Conservation (phyloP, 2,888 invertebrate genomes). For the Maniola hyperantus region DNA sequence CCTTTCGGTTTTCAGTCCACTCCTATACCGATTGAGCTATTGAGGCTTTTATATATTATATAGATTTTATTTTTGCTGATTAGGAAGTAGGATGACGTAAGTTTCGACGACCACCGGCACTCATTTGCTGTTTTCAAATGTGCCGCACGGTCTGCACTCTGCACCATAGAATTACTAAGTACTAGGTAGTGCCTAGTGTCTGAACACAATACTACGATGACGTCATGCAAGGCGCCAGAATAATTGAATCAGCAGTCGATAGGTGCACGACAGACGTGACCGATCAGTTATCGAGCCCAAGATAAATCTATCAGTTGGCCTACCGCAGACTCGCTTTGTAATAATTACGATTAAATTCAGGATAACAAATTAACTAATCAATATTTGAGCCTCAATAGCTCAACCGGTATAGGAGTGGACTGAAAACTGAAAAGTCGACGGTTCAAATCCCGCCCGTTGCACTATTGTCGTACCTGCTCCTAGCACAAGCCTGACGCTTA, state of each 20-base stretch:
- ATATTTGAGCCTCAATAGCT: too few species aligned
- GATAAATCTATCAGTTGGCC: slow-evolving; percentile 65
- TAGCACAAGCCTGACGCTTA: too few species aligned
- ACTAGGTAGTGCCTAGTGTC: slow-evolving; percentile 60
- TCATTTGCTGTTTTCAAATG: slow-evolving; percentile 38
- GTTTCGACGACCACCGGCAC: not conserved
- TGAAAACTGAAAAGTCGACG: too few species aligned
- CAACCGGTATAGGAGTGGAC: too few species aligned
- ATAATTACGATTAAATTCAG: slow-evolving; percentile 37
- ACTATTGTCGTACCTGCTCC: too few species aligned
- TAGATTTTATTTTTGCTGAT: not conserved
- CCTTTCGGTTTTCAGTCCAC: too few species aligned
- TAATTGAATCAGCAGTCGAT: slow-evolving; percentile 53
- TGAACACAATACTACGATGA: slow-evolving; percentile 50
- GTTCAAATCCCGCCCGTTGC: too few species aligned
- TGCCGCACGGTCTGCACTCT: slow-evolving; percentile 38
- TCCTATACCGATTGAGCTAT: too few species aligned
- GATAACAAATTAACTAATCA: slow-evolving; percentile 33
- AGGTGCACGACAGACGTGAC: slow-evolving; percentile 61
- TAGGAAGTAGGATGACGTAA: not conserved
- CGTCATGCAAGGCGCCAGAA: slow-evolving; percentile 69
- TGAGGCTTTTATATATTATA: not conserved
- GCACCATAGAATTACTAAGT: slow-evolving; percentile 55
- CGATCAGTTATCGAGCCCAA: slow-evolving; percentile 69
- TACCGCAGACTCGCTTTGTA: slow-evolving; percentile 64